A percentile compares a stretch with the other conserved stretches of the same genome.
Conservation (phyloP, 2,797 vertebrate species). For the Anguilla anguilla region DNA sequence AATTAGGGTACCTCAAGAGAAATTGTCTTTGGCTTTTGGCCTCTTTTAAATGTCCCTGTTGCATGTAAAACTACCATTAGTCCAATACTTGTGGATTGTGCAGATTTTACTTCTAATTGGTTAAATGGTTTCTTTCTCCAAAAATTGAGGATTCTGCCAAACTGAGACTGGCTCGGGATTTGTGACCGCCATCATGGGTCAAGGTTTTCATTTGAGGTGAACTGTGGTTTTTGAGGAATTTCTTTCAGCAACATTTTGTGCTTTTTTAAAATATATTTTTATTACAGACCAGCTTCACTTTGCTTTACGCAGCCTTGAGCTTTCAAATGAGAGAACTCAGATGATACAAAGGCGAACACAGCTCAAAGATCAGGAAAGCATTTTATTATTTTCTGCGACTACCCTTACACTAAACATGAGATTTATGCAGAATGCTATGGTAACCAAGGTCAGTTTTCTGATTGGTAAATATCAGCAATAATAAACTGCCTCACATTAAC, state of each 20-base stretch:
- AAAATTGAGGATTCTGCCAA: not conserved
- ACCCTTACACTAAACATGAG: not conserved
- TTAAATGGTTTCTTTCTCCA: not conserved
- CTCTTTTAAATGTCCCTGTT: not conserved
- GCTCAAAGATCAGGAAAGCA: not conserved
- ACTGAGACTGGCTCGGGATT: not conserved
- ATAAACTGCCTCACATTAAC: not conserved
- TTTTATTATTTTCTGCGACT: not conserved
- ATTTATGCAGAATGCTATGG: not conserved
- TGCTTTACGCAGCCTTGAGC: not conserved
- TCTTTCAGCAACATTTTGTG: not conserved
- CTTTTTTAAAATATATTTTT: not conserved
- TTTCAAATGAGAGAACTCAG: not conserved
- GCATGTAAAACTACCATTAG: conserved; percentile 49
- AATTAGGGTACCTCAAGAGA: not conserved
- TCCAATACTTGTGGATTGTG: conserved; percentile 42
- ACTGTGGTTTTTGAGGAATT: not conserved
- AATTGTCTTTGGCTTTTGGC: not conserved
- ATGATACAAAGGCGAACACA: not conserved
- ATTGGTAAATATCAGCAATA: not conserved
- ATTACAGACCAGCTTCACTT: not conserved
- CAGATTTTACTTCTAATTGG: not conserved
- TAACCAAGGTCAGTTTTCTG: not conserved
- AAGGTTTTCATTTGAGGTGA: conserved; percentile 1
- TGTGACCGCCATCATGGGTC: not conserved